Percentiles rank a stretch among this genome's conserved stretches.
phyloP scores from a whole-genome alignment of 2,797 vertebrate species.

The Sebastes oblongus region DNA sequence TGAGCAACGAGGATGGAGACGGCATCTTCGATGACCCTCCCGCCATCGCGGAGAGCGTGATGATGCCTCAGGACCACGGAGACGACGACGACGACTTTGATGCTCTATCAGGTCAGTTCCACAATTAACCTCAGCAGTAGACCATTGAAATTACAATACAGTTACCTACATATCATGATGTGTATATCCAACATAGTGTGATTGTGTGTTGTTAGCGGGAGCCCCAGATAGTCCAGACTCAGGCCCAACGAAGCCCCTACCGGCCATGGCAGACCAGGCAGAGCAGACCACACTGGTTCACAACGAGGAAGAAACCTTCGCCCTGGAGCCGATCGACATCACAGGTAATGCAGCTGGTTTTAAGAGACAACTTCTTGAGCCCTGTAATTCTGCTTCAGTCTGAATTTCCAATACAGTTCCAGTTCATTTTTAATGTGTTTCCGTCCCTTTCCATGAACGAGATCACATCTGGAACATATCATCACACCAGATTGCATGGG shows the following conservation, averaged over 20 bases:
- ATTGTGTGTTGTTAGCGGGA: constrained; percentile 79
- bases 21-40: constrained; percentile 95
- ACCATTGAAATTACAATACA: background rate
- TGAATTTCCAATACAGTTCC: background rate
- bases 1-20: constrained; percentile 91
- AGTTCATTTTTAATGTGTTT: background rate
- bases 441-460: background rate
- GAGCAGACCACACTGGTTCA: constrained; percentile 92
- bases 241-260: constrained; percentile 89
- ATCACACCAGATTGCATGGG: background rate
- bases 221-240: constrained; percentile 92
- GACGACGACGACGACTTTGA: constrained; percentile 92
- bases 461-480: background rate
- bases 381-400: background rate
- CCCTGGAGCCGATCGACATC: constrained; percentile 95
- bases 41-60: constrained; percentile 86
- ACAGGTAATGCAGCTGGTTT: constrained; percentile 66
- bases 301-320: constrained; percentile 95
- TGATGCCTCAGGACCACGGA: constrained; percentile 89
- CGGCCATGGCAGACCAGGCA: constrained; percentile 90
- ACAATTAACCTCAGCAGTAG: background rate
- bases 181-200: background rate
- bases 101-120: constrained; percentile 89
- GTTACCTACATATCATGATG: background rate
- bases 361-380: background rate